Conservation (phyloP, 1,140 invertebrate genomes). For the Vanessa tameamea region DNA sequence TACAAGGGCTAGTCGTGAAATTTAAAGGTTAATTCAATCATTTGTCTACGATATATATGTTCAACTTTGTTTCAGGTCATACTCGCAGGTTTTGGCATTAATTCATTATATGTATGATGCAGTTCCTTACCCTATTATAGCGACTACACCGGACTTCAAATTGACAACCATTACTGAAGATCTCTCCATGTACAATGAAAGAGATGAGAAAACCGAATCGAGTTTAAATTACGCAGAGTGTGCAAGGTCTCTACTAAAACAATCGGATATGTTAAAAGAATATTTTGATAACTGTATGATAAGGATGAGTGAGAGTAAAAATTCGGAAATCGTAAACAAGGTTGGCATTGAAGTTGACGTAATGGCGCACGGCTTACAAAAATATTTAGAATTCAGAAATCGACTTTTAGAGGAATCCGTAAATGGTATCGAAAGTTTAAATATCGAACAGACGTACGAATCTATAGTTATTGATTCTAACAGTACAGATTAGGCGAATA, state of each 20-base stretch:
- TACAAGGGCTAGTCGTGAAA: no score
- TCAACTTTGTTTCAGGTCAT: constrained; percentile 47
- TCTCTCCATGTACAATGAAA: constrained; percentile 44
- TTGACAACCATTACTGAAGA: constrained; percentile 41
- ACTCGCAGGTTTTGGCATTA: constrained; percentile 54
- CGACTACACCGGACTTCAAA: constrained; percentile 49
- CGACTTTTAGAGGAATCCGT: constrained; percentile 45
- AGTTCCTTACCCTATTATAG: constrained; percentile 57
- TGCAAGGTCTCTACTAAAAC: constrained; percentile 46
- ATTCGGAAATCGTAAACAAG: constrained; percentile 38
- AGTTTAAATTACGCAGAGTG: constrained; percentile 39
- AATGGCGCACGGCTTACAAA: constrained; percentile 43
- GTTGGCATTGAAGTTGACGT: constrained; percentile 58
- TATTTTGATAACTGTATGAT: constrained; percentile 60
- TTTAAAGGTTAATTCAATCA: no score
- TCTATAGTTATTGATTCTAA: neutral
- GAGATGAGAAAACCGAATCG: constrained; percentile 4
- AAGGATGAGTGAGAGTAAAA: constrained; percentile 55
- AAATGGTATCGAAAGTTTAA: constrained; percentile 32
- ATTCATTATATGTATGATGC: constrained; percentile 57
- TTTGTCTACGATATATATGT: no score
- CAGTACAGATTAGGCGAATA: neutral
- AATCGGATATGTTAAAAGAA: constrained; percentile 46
- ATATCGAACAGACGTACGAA: neutral
- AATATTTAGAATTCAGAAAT: constrained; percentile 51